A percentile compares a stretch with the other conserved stretches of the same genome.
Conservation (phyloP, 2,797 vertebrate genomes). For the Bryconaethiops microstoma region DNA sequence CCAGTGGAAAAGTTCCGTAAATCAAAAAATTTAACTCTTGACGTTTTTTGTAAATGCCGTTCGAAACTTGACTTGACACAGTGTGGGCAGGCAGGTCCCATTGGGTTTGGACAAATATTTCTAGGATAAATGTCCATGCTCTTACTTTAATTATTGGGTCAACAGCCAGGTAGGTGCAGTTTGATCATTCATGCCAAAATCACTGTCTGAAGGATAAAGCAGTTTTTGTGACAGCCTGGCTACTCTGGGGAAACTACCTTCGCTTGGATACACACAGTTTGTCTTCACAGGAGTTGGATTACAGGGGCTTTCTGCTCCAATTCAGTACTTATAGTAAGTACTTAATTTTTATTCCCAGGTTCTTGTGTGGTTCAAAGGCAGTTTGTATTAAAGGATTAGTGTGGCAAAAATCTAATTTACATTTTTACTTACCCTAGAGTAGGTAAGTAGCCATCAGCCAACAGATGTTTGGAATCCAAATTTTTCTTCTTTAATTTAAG, state of each 20-base stretch:
- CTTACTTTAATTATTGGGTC: neutral
- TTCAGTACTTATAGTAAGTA: neutral
- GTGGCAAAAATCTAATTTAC: too few species aligned
- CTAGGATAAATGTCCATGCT: neutral
- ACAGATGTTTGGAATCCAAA: too few species aligned
- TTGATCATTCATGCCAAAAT: constrained; percentile 1
- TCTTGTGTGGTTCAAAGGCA: neutral
- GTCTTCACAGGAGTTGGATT: constrained; percentile 2
- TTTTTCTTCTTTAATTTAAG: too few species aligned
- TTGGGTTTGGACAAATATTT: too few species aligned
- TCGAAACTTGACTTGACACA: too few species aligned
- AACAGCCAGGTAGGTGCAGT: neutral
- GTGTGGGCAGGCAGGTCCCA: too few species aligned
- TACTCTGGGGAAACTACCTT: constrained; percentile 1
- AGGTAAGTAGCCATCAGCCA: too few species aligned
- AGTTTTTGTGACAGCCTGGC: neutral
- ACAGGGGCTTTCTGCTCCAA: neutral
- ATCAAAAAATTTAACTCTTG: too few species aligned
- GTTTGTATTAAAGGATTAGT: too few species aligned
- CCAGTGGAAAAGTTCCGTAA: too few species aligned
- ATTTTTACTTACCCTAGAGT: too few species aligned
- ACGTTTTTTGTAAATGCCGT: too few species aligned
- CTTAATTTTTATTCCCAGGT: neutral
- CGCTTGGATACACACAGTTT: constrained; percentile 9
- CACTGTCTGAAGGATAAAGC: constrained; percentile 6